Conservation (phyloP, 2,113 vertebrate species). For the Lethenteron reissneri region DNA sequence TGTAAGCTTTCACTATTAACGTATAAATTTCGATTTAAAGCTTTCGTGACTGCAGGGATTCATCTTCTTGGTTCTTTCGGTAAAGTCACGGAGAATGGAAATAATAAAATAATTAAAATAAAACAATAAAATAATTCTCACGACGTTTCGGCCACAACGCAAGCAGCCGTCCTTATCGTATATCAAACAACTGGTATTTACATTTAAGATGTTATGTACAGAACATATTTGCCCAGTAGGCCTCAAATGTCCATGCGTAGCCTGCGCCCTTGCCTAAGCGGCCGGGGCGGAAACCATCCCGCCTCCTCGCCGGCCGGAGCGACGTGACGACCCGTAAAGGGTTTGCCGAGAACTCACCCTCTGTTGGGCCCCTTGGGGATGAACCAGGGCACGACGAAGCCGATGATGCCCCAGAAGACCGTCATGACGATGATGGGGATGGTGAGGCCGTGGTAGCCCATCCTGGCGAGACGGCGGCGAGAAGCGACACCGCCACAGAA, state of each 20-base stretch:
- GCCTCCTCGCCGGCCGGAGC: not conserved
- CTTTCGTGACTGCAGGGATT: no score
- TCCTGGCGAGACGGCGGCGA: slow-evolving; percentile 13
- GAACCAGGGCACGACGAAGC: slow-evolving; percentile 70
- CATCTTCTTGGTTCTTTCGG: no score
- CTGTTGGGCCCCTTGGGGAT: slow-evolving; percentile 90
- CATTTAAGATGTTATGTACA: no score
- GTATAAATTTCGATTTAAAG: no score
- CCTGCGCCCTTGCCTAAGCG: not conserved
- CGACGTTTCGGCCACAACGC: no score
- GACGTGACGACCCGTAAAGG: not conserved
- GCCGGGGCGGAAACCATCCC: not conserved
- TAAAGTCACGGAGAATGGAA: no score
- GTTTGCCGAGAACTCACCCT: slow-evolving; percentile 32
- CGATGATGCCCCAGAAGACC: slow-evolving; percentile 69
- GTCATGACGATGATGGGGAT: slow-evolving; percentile 83
- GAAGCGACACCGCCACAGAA: no score
- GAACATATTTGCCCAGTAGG: not conserved
- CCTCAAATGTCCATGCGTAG: not conserved
- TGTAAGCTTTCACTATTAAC: no score
- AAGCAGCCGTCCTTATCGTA: no score
- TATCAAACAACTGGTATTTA: no score
- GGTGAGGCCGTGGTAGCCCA: slow-evolving; percentile 68
- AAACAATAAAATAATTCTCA: no score
- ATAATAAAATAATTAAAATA: no score